Evolutionary conservation across 2,888 invertebrate species (phyloP), one percentile per base, ranked within the genome.

Genomic region (Epirrita christyi): DNA sequence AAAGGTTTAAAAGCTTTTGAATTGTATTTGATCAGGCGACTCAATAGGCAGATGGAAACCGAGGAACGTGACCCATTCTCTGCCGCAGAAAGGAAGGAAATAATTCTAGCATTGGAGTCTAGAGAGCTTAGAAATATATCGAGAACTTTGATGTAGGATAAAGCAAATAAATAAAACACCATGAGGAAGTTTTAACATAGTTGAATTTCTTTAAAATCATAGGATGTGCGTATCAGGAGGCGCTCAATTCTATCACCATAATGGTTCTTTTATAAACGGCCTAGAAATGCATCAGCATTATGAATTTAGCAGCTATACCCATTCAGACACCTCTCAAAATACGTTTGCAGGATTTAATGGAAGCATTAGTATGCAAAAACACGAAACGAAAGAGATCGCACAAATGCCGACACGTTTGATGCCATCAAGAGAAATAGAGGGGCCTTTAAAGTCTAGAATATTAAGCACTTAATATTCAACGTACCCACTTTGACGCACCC

Each of bases 31-130:
- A 53, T 45, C 58, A 42, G 38, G 38, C 28, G 27, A 28, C 40
- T 53, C 58, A 58, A 53, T 58, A 49, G 44, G 53, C 40, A 44
- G 44, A 44, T 44, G 48, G 40, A 38, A 40, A 21, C 41, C 27
- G 13, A 45, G 49, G 41, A 59, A 50, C 54, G 59, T 59, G 59
- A 50, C 49, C 50, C 27, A 55, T 49, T 49, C 55, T 59, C 38
- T 15, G 38, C 41, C 32, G 13, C 37, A 36, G 51, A 47, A 44
- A 36, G 4, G 58, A 57, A 28, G 52, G 43, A 52, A 41, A 44
- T 45, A 40, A 21, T 50, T 43, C 36, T 15, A n/a, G 4, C 29
- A 46, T 37, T 37, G 49, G 21, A 21, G 21, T 21, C 21, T 21
- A 21, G n/a, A n/a, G 40, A 45, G 38, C 21, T 38, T 14, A 38